Evolutionary conservation across 1,140 invertebrate genomes (phyloP).

Genomic region (Nasonia giraulti): DNA sequence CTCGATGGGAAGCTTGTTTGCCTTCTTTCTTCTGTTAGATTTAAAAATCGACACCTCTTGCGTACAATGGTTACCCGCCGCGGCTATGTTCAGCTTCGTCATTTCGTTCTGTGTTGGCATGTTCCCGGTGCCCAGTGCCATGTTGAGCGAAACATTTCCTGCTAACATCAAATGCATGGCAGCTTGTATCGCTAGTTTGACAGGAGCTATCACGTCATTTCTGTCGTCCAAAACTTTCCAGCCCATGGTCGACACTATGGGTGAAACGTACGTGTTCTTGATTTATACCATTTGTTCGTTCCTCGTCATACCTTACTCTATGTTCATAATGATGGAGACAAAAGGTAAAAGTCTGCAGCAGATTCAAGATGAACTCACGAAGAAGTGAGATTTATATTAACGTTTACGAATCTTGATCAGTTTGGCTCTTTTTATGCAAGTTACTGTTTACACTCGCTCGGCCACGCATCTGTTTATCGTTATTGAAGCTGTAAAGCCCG

Average conservation of each 20-base stretch:
- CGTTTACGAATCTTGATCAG: not conserved
- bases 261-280: conserved; percentile 58
- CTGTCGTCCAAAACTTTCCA: conserved; percentile 83
- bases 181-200: conserved; percentile 80
- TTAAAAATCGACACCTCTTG: conserved; percentile 67
- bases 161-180: conserved; percentile 80
- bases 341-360: conserved; percentile 82
- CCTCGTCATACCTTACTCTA: conserved; percentile 77
- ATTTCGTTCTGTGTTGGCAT: conserved; percentile 73
- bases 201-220: conserved; percentile 82
- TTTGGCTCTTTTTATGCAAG: too few species aligned
- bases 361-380: conserved; percentile 56
- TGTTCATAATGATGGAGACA: conserved; percentile 83
- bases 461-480: too few species aligned
- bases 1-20: conserved; percentile 75
- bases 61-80: conserved; percentile 56
- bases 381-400: not conserved
- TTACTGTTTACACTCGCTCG: too few species aligned
- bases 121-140: conserved; percentile 81
- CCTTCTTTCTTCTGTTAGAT: conserved; percentile 78
- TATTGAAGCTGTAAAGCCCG: too few species aligned
- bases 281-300: conserved; percentile 64
- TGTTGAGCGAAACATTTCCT: conserved; percentile 83
- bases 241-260: conserved; percentile 76
- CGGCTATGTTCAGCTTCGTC: conserved; percentile 48